Evolutionary conservation across 1,140 invertebrate species (phyloP).

Genomic region (Drosophila leontia): DNA sequence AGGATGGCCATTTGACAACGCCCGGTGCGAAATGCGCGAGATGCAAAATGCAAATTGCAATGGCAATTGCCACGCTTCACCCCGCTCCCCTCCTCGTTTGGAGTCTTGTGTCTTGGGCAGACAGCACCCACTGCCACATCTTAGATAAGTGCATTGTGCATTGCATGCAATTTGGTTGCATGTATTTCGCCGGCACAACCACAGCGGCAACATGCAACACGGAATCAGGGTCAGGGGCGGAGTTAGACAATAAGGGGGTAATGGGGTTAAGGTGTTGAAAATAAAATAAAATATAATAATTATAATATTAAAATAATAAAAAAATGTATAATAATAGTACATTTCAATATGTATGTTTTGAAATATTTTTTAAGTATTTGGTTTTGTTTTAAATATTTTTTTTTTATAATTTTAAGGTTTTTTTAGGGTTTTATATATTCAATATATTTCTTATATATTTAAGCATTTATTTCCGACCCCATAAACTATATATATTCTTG

Average conservation of each 20-base stretch:
- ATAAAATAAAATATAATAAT: background rate
- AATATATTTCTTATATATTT: too few species aligned
- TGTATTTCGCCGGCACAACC: slow-evolving; percentile 34
- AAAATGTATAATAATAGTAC: background rate
- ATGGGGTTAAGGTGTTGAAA: background rate
- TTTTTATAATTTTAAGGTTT: too few species aligned
- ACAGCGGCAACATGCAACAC: slow-evolving; percentile 27
- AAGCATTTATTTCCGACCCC: too few species aligned
- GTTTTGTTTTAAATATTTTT: too few species aligned
- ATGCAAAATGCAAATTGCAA: slow-evolving; percentile 61
- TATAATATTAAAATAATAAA: too few species aligned
- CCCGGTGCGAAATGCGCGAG: slow-evolving; percentile 68
- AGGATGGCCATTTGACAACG: slow-evolving; percentile 70
- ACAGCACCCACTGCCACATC: slow-evolving; percentile 53
- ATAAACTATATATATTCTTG: too few species aligned
- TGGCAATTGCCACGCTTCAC: slow-evolving; percentile 57
- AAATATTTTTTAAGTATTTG: background rate
- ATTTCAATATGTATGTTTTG: background rate
- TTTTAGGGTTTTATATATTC: too few species aligned
- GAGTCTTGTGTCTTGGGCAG: slow-evolving; percentile 1
- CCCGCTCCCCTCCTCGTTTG: background rate
- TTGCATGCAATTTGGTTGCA: slow-evolving; percentile 72
- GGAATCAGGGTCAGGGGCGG: background rate
- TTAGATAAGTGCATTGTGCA: slow-evolving; percentile 56
- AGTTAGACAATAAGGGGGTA: too few species aligned